These are phyloP conservation scores for Drosophila mercatorum DNA, from an alignment of 2,888 invertebrate genomes.

Conservation along the genomic window DNA sequence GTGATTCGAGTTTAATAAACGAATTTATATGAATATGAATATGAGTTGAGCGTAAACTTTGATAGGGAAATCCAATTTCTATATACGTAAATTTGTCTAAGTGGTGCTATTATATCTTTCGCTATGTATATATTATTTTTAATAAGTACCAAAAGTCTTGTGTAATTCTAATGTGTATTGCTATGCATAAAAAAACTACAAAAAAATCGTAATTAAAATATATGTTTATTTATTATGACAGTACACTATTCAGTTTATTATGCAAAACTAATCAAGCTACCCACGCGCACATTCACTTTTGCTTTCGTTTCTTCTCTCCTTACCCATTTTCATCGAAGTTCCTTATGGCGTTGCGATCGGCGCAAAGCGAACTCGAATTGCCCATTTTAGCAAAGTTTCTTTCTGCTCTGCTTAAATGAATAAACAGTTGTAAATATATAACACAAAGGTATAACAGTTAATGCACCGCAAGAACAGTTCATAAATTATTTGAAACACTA, in stretches of 20 bases:
- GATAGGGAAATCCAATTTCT: too few relatives aligned
- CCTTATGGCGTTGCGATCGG: constrained; percentile 80
- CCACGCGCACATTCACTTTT: background rate
- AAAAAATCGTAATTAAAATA: too few relatives aligned
- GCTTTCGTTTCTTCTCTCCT: constrained; percentile 41
- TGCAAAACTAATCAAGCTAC: background rate
- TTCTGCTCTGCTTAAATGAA: background rate
- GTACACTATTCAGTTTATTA: too few relatives aligned
- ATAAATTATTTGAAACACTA: constrained; percentile 20
- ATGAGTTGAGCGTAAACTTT: too few relatives aligned
- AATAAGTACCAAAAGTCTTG: background rate
- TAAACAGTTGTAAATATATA: background rate
- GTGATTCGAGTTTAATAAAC: background rate
- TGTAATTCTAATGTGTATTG: too few relatives aligned
- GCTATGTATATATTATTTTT: background rate
- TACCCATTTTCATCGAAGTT: constrained; percentile 81
- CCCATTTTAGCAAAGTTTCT: constrained; percentile 72
- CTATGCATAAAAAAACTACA: too few relatives aligned
- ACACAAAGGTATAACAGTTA: constrained; percentile 10
- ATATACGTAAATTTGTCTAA: too few relatives aligned
- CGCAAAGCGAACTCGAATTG: constrained; percentile 83
- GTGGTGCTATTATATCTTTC: background rate
- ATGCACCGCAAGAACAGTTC: constrained; percentile 1
- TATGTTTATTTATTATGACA: too few relatives aligned
- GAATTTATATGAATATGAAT: background rate